Evolutionary conservation across 2,113 vertebrate genomes (phyloP), one percentile per base, ranked within the genome.

Genomic region (Mugil cephalus): DNA sequence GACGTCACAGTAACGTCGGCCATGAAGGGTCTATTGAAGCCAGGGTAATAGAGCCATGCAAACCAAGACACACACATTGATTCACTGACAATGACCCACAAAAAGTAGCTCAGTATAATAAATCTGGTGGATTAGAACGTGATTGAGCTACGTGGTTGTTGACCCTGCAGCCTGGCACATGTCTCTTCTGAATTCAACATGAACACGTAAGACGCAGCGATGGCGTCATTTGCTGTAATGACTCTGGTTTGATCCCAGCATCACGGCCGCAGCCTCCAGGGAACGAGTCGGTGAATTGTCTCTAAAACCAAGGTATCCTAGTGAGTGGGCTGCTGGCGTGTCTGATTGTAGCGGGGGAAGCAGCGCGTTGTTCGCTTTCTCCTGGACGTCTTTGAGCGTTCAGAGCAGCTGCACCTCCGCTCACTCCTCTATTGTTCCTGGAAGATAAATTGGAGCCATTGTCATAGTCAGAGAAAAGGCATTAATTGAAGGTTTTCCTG

Each of bases 371-470:
- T 38, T 50, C 0, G 54, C 69, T 82, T 74, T 53, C 65, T 85
- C 65, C 74, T 76, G 76, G 47, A 54, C 19, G 75, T 74, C 73
- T 80, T 69, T 72, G 73, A 84, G 81, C 54, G 36, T 38, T 76
- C 61, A 36, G 54, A 82, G 82, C 60, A 34, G 56, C 59, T 73
- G 74, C 82, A 70, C 84, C 79, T 81, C 70, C 85, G 77, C 79
- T 84, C 79, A 34, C 55, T 80, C 77, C 74, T 80, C 82, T 61
- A 79, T 91, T 88, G 87, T 89, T 74, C 56, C 70, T 56, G 30
- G 52, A 48, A 82, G 89, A 91, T 88, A 79, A 88, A 91, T 82
- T 79, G 58, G 66, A 82, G 75, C 69, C 51, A 80, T 89, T 88
- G 84, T 87, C 82, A 82, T 56, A 63, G 45, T 38, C 60, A 21